A percentile compares a stretch with the other conserved stretches of the same genome.
phyloP scores from a whole-genome alignment of 2,888 invertebrate genomes.

The Trichogramma dendrolimi region DNA sequence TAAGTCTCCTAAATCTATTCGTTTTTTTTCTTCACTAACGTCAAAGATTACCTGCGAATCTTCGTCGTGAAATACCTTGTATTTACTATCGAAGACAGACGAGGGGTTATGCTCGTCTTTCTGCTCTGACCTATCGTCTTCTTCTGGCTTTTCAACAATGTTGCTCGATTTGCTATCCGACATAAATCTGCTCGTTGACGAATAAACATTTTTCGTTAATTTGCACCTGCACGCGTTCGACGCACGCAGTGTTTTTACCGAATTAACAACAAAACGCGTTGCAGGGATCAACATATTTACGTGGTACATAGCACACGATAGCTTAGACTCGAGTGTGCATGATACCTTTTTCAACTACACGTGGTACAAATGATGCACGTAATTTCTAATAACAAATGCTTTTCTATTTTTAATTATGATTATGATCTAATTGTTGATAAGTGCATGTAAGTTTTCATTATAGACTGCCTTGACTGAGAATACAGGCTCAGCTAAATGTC shows the following conservation, averaged over 20 bases:
- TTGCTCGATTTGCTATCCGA: conserved; percentile 1
- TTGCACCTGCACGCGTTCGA: conserved; percentile 26
- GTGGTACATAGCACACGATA: too few species aligned
- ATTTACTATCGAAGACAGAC: conserved; percentile 59
- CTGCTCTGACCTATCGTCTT: conserved; percentile 21
- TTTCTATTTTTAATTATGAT: too few species aligned
- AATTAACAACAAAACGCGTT: conserved; percentile 29
- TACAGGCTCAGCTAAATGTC: too few species aligned
- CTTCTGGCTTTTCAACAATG: conserved; percentile 10
- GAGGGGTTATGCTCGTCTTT: conserved; percentile 30
- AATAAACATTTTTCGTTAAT: conserved; percentile 31
- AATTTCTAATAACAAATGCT: too few species aligned
- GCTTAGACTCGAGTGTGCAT: too few species aligned
- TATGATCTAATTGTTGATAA: too few species aligned
- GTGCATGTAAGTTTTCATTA: too few species aligned
- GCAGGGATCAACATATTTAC: too few species aligned
- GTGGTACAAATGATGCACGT: too few species aligned
- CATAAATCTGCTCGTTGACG: conserved; percentile 9
- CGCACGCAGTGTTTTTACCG: conserved; percentile 30
- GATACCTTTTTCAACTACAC: too few species aligned
- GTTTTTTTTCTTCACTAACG: conserved; percentile 63
- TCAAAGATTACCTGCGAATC: conserved; percentile 69
- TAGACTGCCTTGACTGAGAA: too few species aligned
- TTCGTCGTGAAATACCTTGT: conserved; percentile 67
- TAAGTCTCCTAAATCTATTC: conserved; percentile 41